Evolutionary conservation across 2,113 vertebrate genomes (phyloP).

Genomic region (Melanostigma gelatinosum): DNA sequence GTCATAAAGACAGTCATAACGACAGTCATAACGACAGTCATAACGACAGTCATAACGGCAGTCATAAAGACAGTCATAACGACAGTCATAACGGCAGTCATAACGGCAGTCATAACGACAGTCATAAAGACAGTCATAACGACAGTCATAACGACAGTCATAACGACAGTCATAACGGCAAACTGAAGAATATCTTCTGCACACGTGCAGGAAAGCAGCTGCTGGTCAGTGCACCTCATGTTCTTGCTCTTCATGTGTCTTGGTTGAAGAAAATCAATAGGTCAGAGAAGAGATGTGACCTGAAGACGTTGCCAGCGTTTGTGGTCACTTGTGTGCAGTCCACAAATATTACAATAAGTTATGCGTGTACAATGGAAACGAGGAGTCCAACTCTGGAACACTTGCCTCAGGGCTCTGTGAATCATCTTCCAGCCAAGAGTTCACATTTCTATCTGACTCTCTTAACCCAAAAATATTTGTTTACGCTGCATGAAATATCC

Average conservation of each 20-base stretch:
- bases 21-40: too few relatives aligned
- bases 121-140: too few relatives aligned
- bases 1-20: too few relatives aligned
- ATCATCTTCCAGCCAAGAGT: not conserved
- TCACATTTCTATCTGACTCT: not conserved
- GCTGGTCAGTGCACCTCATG: not conserved
- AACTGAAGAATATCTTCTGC: too few relatives aligned
- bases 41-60: too few relatives aligned
- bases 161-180: not conserved
- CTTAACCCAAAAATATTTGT: not conserved
- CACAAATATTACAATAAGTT: not conserved
- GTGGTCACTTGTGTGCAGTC: not conserved
- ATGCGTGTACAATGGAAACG: not conserved
- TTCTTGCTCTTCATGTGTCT: not conserved
- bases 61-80: too few relatives aligned
- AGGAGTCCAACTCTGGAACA: not conserved
- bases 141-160: too few relatives aligned
- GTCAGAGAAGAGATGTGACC: not conserved
- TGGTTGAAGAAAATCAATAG: conserved; percentile 3
- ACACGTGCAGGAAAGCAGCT: not conserved
- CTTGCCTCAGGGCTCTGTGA: not conserved
- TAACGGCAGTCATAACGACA: too few relatives aligned
- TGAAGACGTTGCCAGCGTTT: not conserved
- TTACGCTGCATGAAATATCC: not conserved
- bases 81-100: too few relatives aligned